These are phyloP conservation scores for Scaptodrosophila lebanonensis DNA, from an alignment of 1,140 invertebrate species.

Conservation along the genomic window DNA sequence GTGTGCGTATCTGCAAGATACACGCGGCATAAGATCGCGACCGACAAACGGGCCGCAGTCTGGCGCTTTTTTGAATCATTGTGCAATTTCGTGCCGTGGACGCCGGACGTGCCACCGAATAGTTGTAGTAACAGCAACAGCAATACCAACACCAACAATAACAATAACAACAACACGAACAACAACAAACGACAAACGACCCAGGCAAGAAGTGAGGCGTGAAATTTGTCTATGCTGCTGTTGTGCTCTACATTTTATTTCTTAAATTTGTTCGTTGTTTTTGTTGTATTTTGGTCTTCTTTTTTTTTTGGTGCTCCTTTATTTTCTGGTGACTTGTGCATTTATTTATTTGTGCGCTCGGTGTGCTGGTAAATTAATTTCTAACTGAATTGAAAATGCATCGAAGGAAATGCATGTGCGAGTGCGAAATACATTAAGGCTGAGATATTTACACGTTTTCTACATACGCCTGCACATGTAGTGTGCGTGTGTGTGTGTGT, in stretches of 20 bases:
- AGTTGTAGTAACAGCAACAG: no score
- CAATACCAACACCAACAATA: no score
- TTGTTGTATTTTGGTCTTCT: conserved; percentile 21
- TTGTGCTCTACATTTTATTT: conserved; percentile 48
- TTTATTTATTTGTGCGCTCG: no score
- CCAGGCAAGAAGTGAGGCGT: conserved; percentile 5
- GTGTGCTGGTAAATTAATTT: no score
- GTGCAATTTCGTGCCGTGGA: conserved; percentile 56
- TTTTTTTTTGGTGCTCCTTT: conserved; percentile 9
- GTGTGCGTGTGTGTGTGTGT: no score
- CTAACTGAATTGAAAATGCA: no score
- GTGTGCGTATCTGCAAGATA: conserved; percentile 36
- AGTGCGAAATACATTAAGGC: no score
- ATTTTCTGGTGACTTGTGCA: not conserved
- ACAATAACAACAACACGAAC: no score
- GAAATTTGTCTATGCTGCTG: conserved; percentile 13
- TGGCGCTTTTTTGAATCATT: conserved; percentile 50
- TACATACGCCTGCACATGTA: no score
- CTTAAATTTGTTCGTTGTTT: no score
- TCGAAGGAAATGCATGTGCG: no score
- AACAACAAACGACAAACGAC: not conserved
- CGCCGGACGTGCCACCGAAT: conserved; percentile 45
- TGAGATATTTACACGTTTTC: no score
- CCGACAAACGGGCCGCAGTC: conserved; percentile 8
- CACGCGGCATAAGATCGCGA: conserved; percentile 30